Conservation (phyloP, 2,888 invertebrate species). For the Acrobasis repandana region DNA sequence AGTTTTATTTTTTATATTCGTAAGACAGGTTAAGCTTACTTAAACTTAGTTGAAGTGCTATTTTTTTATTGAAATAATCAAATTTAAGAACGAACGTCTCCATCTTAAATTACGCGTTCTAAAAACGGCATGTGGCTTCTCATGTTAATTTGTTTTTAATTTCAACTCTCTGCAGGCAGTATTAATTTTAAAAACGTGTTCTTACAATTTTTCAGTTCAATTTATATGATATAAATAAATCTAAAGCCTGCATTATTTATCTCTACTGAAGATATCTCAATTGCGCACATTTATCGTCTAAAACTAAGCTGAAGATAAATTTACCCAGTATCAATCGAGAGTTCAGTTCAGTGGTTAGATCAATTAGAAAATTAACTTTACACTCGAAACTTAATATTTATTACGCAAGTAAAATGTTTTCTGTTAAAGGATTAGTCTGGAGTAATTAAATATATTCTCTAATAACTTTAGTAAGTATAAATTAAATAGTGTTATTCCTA, state of each 20-base stretch:
- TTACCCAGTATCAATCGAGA: background rate
- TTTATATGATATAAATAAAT: background rate
- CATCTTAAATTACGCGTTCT: too few relatives aligned
- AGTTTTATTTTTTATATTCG: too few relatives aligned
- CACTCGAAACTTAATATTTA: background rate
- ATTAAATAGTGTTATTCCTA: too few relatives aligned
- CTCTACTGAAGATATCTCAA: background rate
- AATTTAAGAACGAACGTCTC: too few relatives aligned
- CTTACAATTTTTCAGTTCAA: background rate
- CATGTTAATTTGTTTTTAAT: too few relatives aligned
- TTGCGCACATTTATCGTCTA: background rate
- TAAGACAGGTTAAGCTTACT: background rate
- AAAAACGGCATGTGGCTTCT: too few relatives aligned
- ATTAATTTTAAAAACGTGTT: background rate
- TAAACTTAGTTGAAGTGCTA: background rate
- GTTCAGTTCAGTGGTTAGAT: slow-evolving; percentile 2
- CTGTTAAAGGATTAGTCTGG: background rate
- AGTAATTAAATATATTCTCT: background rate
- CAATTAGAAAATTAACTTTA: slow-evolving; percentile 4
- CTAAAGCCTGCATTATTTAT: background rate
- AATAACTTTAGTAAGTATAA: background rate
- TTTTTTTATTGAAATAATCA: too few relatives aligned
- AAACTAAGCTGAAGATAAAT: background rate
- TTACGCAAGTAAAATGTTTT: background rate
- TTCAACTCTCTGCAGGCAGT: too few relatives aligned